Percentiles rank a stretch among this genome's conserved stretches.
These are phyloP conservation scores for Anser cygnoides DNA, from an alignment of 2,113 vertebrate species.

Conservation along the genomic window DNA sequence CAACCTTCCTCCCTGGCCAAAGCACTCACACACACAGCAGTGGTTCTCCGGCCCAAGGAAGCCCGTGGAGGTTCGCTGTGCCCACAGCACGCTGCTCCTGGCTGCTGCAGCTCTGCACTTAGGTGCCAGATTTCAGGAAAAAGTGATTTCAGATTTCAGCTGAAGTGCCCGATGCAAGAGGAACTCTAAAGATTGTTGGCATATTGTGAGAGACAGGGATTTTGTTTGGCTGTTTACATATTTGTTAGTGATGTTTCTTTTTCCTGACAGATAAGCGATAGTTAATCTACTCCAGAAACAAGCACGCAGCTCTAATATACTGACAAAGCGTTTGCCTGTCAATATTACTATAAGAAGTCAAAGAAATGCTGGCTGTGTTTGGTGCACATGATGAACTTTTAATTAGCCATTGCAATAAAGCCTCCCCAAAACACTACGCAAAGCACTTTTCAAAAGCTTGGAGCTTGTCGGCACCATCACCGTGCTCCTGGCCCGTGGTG, in stretches of 20 bases:
- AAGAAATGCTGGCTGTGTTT: not conserved
- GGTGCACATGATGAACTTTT: not conserved
- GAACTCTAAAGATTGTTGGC: not conserved
- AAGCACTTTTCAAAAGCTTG: not conserved
- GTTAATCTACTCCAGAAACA: not conserved
- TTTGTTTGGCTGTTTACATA: not conserved
- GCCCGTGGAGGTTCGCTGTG: fast-evolving
- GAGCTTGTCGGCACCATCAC: not conserved
- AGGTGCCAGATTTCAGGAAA: not conserved
- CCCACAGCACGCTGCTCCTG: not conserved
- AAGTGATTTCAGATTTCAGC: not conserved
- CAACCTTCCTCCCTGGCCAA: not conserved
- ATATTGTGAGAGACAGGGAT: not conserved
- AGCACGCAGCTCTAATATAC: not conserved
- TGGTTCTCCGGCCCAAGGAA: not conserved
- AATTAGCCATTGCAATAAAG: slow-evolving; percentile 21
- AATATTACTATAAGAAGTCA: not conserved
- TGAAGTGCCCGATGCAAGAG: not conserved
- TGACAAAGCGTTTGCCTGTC: not conserved
- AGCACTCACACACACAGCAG: not conserved
- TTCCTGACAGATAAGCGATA: not conserved
- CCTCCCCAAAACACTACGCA: not conserved
- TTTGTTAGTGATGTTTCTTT: not conserved
- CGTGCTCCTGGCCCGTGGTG: not conserved
- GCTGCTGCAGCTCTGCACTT: not conserved